A percentile compares a stretch with the other conserved stretches of the same genome.
Evolutionary conservation across 2,888 invertebrate species (phyloP).

Genomic region (Maniola hyperantus): DNA sequence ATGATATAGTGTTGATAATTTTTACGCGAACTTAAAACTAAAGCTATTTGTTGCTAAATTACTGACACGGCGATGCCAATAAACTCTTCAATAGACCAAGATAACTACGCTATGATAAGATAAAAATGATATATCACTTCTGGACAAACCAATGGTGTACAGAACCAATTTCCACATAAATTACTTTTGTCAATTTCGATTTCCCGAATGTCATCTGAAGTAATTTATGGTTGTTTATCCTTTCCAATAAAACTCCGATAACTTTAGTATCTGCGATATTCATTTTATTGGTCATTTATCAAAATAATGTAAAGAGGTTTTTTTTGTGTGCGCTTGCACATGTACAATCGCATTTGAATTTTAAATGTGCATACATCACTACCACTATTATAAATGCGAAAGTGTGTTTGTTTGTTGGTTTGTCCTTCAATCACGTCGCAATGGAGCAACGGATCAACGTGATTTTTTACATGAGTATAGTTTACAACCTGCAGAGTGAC

Average conservation of each 20-base stretch:
- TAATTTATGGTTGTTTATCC: constrained; percentile 65
- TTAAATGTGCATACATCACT: too few relatives aligned
- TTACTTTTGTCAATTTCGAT: constrained; percentile 64
- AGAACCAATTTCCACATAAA: constrained; percentile 61
- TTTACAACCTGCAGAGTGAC: too few relatives aligned
- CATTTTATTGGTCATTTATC: constrained; percentile 24
- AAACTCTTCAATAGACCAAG: background rate
- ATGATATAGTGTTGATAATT: too few relatives aligned
- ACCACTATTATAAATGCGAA: too few relatives aligned
- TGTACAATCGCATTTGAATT: too few relatives aligned
- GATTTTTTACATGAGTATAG: too few relatives aligned
- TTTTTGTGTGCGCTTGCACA: too few relatives aligned
- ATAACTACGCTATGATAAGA: background rate
- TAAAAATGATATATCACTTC: constrained; percentile 52
- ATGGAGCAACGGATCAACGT: too few relatives aligned
- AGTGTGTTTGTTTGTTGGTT: too few relatives aligned
- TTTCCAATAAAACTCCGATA: constrained; percentile 32
- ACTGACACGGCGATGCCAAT: background rate
- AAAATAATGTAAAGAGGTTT: constrained; percentile 3
- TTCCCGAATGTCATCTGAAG: constrained; percentile 56
- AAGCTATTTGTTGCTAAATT: constrained; percentile 2
- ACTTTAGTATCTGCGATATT: constrained; percentile 22
- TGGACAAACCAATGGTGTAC: constrained; percentile 49
- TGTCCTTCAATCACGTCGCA: too few relatives aligned
- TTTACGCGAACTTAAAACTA: too few relatives aligned